Evolutionary conservation across 2,888 invertebrate species (phyloP), one percentile per base, ranked within the genome.

Genomic region (Loripinus fragilis): DNA sequence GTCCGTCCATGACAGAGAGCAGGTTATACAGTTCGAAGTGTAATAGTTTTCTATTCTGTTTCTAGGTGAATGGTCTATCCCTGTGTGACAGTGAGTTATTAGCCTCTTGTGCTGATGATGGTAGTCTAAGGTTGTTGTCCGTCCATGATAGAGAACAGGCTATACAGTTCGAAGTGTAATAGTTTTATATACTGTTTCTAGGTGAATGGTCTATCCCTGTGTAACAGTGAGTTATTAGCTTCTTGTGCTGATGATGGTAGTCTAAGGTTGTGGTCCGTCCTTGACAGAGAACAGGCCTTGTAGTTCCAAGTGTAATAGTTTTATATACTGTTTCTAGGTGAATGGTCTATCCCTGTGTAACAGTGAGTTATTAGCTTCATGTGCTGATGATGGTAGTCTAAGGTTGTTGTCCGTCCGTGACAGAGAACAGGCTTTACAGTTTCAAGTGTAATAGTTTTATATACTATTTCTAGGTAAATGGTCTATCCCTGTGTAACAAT

Each of bases 241-340:
- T 91, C 92, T 2, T 88, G 92, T 83, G 89, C 90, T 60, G 89
- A 90, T 81, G 93, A 93, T 86, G 93, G 93, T 17, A 91, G 91
- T 84, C 80, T 93, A 20, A 82, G 92, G 48, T 81, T 93, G 12
- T 93, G 93, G 93, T 90, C 90, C 3, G 71, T 91, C 28, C 83
- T 81, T 7, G 90, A 89, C 71, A 84, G 90, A 72, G 93, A 93
- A 83, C 92, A 92, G 80, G 90, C 89, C 3, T 76, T 93, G 66
- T 92, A 93, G 88, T 93, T 93, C 77, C 92, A 92, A 76, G 93
- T 93, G 64, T 83, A 88, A 67, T n/a, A n/a, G n/a, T n/a, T n/a
- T n/a, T n/a, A 12, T 38, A 8, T 5, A 38, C 38, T 38, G 20
- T 78, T 38, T 38, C 38, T 38, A 92, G 91, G 90, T 93, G 68